These are phyloP conservation scores for Himantopus leucocephalus DNA, from an alignment of 2,113 vertebrate species.

Conservation along the genomic window DNA sequence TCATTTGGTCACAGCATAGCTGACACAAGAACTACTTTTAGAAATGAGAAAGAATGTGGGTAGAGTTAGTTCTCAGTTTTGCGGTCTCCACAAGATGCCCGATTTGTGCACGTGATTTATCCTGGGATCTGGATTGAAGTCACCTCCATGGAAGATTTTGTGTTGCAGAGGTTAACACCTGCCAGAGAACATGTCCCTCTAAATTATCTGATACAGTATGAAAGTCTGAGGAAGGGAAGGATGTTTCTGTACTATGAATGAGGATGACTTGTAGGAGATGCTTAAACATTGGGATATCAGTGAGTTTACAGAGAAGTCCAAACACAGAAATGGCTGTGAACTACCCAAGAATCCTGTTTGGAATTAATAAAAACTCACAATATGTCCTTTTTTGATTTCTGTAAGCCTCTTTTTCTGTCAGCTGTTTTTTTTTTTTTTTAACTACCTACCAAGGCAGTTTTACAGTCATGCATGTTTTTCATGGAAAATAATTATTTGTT, in stretches of 20 bases:
- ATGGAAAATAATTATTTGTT: background rate
- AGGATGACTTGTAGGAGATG: background rate
- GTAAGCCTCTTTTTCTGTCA: background rate
- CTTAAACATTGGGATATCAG: accelerated
- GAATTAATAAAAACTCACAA: background rate
- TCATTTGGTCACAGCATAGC: background rate
- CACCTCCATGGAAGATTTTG: background rate
- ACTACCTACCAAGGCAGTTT: background rate
- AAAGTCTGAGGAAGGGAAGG: background rate
- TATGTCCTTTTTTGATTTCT: background rate
- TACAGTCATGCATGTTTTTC: background rate
- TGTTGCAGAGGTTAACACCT: background rate
- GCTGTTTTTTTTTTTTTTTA: background rate
- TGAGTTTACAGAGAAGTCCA: background rate
- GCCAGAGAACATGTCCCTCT: background rate
- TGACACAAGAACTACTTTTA: background rate
- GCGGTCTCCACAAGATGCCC: too few relatives aligned
- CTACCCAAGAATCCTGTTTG: background rate
- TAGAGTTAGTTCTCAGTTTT: background rate
- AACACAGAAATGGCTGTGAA: background rate
- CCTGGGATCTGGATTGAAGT: background rate
- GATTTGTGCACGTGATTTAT: background rate
- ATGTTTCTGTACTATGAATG: background rate
- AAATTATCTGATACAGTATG: background rate
- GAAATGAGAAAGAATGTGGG: background rate